Conservation (phyloP, 1,140 invertebrate species). For the Microplitis mediator region DNA sequence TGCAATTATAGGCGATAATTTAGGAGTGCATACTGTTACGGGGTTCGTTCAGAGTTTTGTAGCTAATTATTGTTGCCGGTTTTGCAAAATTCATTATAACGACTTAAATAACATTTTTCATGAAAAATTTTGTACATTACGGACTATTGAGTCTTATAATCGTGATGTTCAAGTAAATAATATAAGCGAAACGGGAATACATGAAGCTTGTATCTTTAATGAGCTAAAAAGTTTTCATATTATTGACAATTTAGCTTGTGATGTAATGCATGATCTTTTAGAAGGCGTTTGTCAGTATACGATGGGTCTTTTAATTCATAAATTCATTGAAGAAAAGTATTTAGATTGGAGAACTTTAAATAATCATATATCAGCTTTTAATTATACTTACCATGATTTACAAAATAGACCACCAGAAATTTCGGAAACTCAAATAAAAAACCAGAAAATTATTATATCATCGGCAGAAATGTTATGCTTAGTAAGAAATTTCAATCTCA, state of each 20-base stretch:
- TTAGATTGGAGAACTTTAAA: background rate
- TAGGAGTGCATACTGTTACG: no score
- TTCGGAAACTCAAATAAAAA: no score
- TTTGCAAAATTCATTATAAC: no score
- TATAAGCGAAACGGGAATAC: background rate
- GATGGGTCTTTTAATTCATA: no score
- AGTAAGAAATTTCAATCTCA: no score
- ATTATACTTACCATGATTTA: slow-evolving; percentile 1
- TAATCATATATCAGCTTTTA: background rate
- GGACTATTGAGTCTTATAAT: background rate
- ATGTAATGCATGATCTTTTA: slow-evolving; percentile 9
- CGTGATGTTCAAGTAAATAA: background rate
- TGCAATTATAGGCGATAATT: no score
- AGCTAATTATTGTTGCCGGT: no score
- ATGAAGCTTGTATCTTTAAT: background rate
- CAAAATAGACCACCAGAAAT: no score
- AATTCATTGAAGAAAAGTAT: no score
- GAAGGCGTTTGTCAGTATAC: slow-evolving; percentile 3
- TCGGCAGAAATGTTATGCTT: no score
- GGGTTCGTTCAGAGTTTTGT: no score
- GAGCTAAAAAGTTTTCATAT: background rate
- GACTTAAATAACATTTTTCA: background rate
- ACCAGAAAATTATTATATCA: no score
- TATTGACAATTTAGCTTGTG: background rate
- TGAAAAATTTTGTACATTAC: background rate